These are phyloP conservation scores for Rhyacophila evoluta DNA, from an alignment of 2,888 invertebrate species.

Conservation along the genomic window DNA sequence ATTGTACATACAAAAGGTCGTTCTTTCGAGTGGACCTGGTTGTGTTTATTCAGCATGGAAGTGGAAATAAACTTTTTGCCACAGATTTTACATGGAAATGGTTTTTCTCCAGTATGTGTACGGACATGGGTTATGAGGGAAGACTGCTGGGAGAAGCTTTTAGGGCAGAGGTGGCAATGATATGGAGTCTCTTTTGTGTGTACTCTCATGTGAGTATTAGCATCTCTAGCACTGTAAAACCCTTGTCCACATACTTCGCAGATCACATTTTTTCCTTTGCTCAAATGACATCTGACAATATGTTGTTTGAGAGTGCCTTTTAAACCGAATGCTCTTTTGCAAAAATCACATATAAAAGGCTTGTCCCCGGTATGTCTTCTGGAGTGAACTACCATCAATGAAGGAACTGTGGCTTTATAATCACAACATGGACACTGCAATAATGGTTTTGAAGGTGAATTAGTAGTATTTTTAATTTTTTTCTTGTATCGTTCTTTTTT, in stretches of 20 bases:
- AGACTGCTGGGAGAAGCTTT: slow-evolving; percentile 56
- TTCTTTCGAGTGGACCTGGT: slow-evolving; percentile 64
- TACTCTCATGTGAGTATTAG: slow-evolving; percentile 42
- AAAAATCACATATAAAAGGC: slow-evolving; percentile 43
- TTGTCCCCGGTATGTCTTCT: slow-evolving; percentile 39
- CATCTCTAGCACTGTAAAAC: slow-evolving; percentile 47
- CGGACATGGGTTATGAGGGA: slow-evolving; percentile 62
- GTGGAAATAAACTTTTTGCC: slow-evolving; percentile 63
- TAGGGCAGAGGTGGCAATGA: slow-evolving; percentile 62
- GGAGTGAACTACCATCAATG: slow-evolving; percentile 41
- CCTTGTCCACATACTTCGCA: slow-evolving; percentile 46
- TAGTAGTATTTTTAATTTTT: neutral
- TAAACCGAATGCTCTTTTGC: slow-evolving; percentile 25
- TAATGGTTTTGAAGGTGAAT: neutral
- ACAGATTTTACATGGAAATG: slow-evolving; percentile 63
- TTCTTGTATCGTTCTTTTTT: neutral
- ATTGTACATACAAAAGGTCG: slow-evolving; percentile 42
- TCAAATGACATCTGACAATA: slow-evolving; percentile 34
- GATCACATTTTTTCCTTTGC: slow-evolving; percentile 21
- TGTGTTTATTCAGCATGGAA: slow-evolving; percentile 62
- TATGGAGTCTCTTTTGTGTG: slow-evolving; percentile 51
- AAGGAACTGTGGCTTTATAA: slow-evolving; percentile 12
- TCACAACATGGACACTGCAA: slow-evolving; percentile 39
- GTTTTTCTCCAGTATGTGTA: slow-evolving; percentile 65
- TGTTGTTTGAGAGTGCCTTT: slow-evolving; percentile 41